Percentiles rank a stretch among this genome's conserved stretches.
phyloP scores from a whole-genome alignment of 2,888 invertebrate species.

The Zelleria hepariella region DNA sequence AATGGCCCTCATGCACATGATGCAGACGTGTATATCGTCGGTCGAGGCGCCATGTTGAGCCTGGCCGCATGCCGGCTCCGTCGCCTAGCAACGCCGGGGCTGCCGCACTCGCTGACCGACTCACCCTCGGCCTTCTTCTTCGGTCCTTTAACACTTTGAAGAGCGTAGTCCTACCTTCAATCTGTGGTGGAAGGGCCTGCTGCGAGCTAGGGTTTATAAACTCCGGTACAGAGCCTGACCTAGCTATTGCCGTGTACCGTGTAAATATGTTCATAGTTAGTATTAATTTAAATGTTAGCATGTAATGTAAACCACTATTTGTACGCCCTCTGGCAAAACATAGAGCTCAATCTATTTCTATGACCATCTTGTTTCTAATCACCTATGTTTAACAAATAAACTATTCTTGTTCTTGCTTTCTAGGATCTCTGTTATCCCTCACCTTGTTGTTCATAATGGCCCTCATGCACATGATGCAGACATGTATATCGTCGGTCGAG shows the following conservation, averaged over 20 bases:
- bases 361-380: too few relatives aligned
- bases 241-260: too few relatives aligned
- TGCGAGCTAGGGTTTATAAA: too few relatives aligned
- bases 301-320: too few relatives aligned
- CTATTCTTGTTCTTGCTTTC: too few relatives aligned
- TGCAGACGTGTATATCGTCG: slow-evolving; percentile 99
- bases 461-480: slow-evolving; percentile 98
- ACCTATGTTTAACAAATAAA: too few relatives aligned
- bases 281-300: too few relatives aligned
- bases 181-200: slow-evolving; percentile 59
- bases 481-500: slow-evolving; percentile 98
- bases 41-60: slow-evolving; percentile 94
- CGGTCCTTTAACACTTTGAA: too few relatives aligned
- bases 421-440: too few relatives aligned
- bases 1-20: slow-evolving; percentile 98
- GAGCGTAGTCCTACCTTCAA: slow-evolving; percentile 52
- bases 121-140: slow-evolving; percentile 26
- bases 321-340: too few relatives aligned
- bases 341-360: too few relatives aligned
- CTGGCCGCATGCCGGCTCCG: slow-evolving; percentile 88
- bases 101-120: slow-evolving; percentile 39
- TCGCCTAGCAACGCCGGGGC: slow-evolving; percentile 64
- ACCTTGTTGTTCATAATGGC: slow-evolving; percentile 99
- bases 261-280: too few relatives aligned
- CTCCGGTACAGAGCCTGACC: not conserved